Percentiles rank a stretch among this genome's conserved stretches.
Evolutionary conservation across 2,797 vertebrate genomes (phyloP).

Genomic region (Micrastur ruficollis): DNA sequence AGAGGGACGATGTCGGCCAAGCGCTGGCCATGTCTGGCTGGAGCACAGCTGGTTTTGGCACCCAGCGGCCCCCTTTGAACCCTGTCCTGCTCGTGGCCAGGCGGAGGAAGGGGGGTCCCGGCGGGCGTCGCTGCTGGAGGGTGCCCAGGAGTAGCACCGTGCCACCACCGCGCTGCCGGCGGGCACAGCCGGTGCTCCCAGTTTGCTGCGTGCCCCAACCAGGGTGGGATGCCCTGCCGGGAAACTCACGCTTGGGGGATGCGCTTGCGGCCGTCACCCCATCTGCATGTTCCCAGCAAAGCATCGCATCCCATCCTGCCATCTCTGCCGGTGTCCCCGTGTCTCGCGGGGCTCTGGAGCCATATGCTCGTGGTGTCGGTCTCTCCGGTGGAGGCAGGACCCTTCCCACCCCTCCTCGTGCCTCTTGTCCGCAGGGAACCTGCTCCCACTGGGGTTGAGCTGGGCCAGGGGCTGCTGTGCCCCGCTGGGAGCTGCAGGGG

Average conservation of each 20-base stretch:
- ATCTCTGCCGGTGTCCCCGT: rapidly evolving
- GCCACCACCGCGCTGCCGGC: rapidly evolving
- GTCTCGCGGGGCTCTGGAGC: rapidly evolving
- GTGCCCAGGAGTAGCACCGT: neutral
- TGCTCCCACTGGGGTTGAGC: neutral
- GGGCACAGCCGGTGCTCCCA: neutral
- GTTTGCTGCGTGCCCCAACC: neutral
- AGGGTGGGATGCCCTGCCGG: rapidly evolving
- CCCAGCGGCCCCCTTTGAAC: neutral
- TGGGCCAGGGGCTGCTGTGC: neutral
- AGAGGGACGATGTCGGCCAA: rapidly evolving
- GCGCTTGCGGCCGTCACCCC: neutral
- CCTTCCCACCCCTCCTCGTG: neutral
- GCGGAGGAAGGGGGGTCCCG: neutral
- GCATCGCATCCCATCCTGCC: rapidly evolving
- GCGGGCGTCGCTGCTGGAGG: rapidly evolving
- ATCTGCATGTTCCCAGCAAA: rapidly evolving
- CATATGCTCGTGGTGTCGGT: neutral
- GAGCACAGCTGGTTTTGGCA: neutral
- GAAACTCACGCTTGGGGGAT: neutral
- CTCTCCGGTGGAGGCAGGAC: neutral
- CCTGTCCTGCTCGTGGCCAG: rapidly evolving
- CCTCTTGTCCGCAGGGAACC: neutral
- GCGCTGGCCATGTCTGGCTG: neutral
- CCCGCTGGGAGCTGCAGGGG: neutral